Conservation (phyloP, 2,888 invertebrate genomes). For the Pegoplata infirma region DNA sequence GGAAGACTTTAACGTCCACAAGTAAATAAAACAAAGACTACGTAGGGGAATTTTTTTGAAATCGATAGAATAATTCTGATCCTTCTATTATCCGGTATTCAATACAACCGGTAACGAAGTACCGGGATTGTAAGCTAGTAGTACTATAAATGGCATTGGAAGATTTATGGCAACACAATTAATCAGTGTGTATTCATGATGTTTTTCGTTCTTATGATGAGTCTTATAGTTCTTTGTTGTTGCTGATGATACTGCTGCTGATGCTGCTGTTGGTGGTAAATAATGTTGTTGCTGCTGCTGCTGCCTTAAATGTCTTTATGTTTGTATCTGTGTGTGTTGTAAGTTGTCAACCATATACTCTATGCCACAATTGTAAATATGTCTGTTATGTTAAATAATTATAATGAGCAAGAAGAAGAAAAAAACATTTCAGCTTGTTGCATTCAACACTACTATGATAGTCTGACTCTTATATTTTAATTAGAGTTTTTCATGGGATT, state of each 20-base stretch:
- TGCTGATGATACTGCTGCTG: neutral
- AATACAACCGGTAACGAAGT: too few relatives aligned
- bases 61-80: too few relatives aligned
- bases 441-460: constrained; percentile 47
- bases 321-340: neutral
- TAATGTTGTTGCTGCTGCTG: constrained; percentile 32
- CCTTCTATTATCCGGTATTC: too few relatives aligned
- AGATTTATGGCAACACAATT: constrained; percentile 66
- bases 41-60: too few relatives aligned
- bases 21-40: too few relatives aligned
- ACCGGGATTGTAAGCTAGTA: too few relatives aligned
- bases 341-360: neutral
- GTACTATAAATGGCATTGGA: constrained; percentile 57
- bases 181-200: constrained; percentile 63
- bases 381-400: constrained; percentile 57
- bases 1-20: too few relatives aligned
- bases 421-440: constrained; percentile 60
- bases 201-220: constrained; percentile 42
- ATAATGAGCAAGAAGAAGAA: constrained; percentile 61
- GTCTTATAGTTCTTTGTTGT: constrained; percentile 39
- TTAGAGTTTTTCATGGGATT: too few relatives aligned
- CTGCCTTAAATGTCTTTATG: constrained; percentile 4
- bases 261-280: neutral
- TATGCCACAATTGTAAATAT: constrained; percentile 45
- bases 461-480: too few relatives aligned